Conservation (phyloP, 1,140 invertebrate genomes). For the Plutomurus gul region DNA sequence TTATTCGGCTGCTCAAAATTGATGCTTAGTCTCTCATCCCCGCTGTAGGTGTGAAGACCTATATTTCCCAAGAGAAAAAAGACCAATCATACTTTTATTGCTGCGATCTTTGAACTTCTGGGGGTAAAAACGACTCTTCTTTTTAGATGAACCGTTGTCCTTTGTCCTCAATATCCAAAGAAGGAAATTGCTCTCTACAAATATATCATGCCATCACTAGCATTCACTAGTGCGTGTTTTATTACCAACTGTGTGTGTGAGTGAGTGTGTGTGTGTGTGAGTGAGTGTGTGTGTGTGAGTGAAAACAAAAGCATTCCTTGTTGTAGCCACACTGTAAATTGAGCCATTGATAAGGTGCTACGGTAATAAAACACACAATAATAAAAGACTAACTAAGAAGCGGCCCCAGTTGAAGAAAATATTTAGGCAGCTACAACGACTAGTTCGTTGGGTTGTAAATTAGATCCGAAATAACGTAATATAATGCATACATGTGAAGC, state of each 20-base stretch:
- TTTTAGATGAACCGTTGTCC: no score
- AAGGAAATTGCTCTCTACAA: no score
- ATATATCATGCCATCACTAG: no score
- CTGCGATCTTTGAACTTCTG: background rate
- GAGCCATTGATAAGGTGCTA: slow-evolving; percentile 15
- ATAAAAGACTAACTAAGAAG: background rate
- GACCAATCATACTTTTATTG: background rate
- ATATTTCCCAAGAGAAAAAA: slow-evolving; percentile 16
- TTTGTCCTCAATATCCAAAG: no score
- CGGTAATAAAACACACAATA: slow-evolving; percentile 14
- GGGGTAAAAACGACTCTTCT: background rate
- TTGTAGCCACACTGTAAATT: no score
- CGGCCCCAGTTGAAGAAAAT: background rate
- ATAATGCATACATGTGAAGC: background rate
- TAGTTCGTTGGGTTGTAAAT: slow-evolving; percentile 11
- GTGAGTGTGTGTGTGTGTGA: no score
- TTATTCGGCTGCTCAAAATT: slow-evolving; percentile 76
- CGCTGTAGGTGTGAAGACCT: slow-evolving; percentile 76
- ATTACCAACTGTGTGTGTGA: no score
- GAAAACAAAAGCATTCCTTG: no score
- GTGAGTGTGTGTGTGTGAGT: no score
- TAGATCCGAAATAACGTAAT: background rate
- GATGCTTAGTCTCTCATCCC: slow-evolving; percentile 74
- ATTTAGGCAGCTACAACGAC: no score
- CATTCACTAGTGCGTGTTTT: no score